Base-by-base conservation (phyloP, 2,113 vertebrate species). In the Pedionomus torquatus region DNA sequence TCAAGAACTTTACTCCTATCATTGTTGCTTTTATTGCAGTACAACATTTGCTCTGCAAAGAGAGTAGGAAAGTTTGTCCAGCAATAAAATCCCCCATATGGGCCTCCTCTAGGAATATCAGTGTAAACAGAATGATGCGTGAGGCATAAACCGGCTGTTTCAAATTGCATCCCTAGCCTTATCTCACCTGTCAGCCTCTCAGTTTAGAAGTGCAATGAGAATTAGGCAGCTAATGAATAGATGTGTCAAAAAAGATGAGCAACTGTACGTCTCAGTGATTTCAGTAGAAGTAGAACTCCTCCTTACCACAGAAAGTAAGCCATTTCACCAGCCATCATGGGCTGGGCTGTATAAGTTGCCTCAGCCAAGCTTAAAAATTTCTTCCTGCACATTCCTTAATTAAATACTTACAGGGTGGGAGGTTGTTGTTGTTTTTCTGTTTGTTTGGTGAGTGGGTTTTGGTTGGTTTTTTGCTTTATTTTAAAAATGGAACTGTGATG, bases 41-140 rank as follows among this genome's bases (percentile, higher is more conserved):
- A 44, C 37, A 87, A 65, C 5, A 24, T 83, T 63, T 80, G 17
- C 24, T 46, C 21, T 63, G 20, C 41, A 66, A 66, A 63, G 28
- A 37, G 28, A 63, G 24, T 24, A n/a, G 49, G n/a, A 43, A 57
- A 35, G 4, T 61, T 51, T 58, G 17, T 72, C 52, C 66, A 64
- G 33, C 33, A 52, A 33, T 28, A 61, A 69, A 87, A 76, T 49
- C 49, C 17, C 4, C 37, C 37, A 12, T 15, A 33, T 1, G 15
- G 44, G 30, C 65, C 72, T 90, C 49, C 44, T 65, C 44, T 43
- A 21, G 54, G 54, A 46, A 17, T 33, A 60, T 35, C 26, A 25
- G 11, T 26, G 25, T 55, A 35, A 87, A 37, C 10, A 54, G 44
- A 82, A 44, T 41, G 28, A 46, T 0, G 0, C 25, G 43, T 2